A percentile compares a stretch with the other conserved stretches of the same genome.
Conservation (phyloP, 2,888 invertebrate species). For the Lasioglossum pauxillum region DNA sequence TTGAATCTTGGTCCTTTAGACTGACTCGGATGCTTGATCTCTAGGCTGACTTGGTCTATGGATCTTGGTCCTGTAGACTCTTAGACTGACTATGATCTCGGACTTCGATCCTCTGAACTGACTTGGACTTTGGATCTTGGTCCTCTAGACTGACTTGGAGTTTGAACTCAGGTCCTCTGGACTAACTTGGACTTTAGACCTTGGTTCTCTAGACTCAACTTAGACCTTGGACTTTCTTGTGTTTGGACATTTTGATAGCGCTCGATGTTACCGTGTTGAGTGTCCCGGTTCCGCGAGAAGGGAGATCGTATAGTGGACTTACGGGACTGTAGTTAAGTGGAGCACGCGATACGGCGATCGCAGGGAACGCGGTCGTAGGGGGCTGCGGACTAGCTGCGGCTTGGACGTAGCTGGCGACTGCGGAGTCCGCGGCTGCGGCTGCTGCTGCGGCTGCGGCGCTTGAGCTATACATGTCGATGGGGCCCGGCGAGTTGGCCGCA, state of each 20-base stretch:
- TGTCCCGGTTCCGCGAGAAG: neutral
- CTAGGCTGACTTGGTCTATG: no score
- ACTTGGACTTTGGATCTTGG: no score
- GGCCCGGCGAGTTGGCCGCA: constrained; percentile 96
- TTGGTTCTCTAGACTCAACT: neutral
- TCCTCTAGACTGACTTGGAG: neutral
- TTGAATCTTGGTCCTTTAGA: neutral
- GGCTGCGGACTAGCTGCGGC: constrained; percentile 98
- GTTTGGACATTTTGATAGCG: neutral
- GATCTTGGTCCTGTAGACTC: no score
- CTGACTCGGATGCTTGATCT: neutral
- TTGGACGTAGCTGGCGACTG: constrained; percentile 95
- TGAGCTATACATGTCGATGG: constrained; percentile 97
- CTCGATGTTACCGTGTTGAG: constrained; percentile 11
- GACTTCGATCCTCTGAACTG: no score
- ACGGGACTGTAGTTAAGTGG: constrained; percentile 97
- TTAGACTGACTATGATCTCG: no score
- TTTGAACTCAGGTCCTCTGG: no score
- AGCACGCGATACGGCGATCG: constrained; percentile 96
- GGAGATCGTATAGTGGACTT: constrained; percentile 84
- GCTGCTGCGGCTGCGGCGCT: constrained; percentile 88
- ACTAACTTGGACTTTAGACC: neutral
- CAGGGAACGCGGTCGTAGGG: constrained; percentile 93
- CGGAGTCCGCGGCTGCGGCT: constrained; percentile 88
- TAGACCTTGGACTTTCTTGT: neutral